Evolutionary conservation across 35 echinoderm and acorn worm genomes (phyloP), one percentile per base, ranked within the genome.

Genomic region (Hemicentrotus pulcherrimus): DNA sequence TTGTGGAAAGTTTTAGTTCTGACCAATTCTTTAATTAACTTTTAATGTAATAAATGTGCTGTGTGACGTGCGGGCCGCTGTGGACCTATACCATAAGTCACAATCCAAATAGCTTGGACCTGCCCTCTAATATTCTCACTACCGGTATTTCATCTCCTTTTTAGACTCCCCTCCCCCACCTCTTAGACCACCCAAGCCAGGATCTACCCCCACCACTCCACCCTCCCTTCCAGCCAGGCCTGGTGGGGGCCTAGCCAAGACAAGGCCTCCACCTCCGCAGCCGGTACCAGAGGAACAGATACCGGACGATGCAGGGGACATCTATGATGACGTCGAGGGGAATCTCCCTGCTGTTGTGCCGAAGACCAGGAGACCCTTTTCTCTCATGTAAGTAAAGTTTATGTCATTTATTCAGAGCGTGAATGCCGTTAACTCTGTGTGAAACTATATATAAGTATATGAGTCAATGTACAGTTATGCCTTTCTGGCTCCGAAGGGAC

Each of bases 311-410:
- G 12, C 88, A 10, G 88, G 88, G 16, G 88, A 90, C 9, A 90
- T 90, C 88, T 90, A 90, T 30, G 88, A 90, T 24, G 88, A 90
- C 32, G 88, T 90, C 1, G 88, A 90, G 88, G 88, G 88, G 2
- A 41, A 90, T 24, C 88, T 31, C 12, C 33, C 88, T 16, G 0
- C 88, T 16, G 14, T 4, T 78, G 65, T 47, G 4, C 88, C 88
- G 6, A 2, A 4, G 18, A 6, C 11, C 31, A 31, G 2, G 2
- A 90, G 88, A 30, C 88, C 88, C 12, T 18, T 90, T 31, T 90
- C 88, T 90, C 88, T 90, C 88, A 90, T 90, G 88, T 90, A 30
- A 90, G 88, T 90, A 90, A 32, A 78, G 19, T 41, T 41, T 0
- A 41, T 41, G 35, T 41, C 35, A 41, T 41, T 41, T 41, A 0